phyloP scores from a whole-genome alignment of 2,113 vertebrate genomes.

The Tupaia tana region DNA sequence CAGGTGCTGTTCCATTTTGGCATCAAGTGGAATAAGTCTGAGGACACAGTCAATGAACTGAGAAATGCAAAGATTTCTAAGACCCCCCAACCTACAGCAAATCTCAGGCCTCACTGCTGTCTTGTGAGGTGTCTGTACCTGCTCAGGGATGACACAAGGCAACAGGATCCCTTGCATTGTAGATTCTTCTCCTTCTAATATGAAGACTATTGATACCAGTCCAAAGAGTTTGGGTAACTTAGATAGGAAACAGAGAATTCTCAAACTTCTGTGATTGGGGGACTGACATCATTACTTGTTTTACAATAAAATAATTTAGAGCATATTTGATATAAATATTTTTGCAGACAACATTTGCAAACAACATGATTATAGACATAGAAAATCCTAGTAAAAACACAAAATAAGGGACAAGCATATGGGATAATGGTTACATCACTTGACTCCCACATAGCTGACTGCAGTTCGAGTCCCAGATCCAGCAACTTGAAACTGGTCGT shows the following conservation, averaged over 20 bases:
- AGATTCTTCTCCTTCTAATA: background rate
- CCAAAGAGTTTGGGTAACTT: background rate
- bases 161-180: background rate
- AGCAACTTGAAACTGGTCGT: too few relatives aligned
- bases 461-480: too few relatives aligned
- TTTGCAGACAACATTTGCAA: background rate
- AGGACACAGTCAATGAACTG: background rate
- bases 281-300: background rate
- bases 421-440: too few relatives aligned
- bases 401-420: background rate
- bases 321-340: background rate
- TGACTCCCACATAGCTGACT: too few relatives aligned
- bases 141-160: background rate
- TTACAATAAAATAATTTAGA: background rate
- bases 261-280: background rate
- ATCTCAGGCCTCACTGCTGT: background rate
- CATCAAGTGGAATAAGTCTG: background rate
- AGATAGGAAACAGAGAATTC: background rate
- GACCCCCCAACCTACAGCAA: too few relatives aligned
- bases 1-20: background rate
- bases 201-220: background rate
- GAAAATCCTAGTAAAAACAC: background rate
- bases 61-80: background rate
- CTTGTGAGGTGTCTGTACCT: background rate
- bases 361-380: background rate